Evolutionary conservation across 2,888 invertebrate species (phyloP).

Genomic region (Idaea aversata): DNA sequence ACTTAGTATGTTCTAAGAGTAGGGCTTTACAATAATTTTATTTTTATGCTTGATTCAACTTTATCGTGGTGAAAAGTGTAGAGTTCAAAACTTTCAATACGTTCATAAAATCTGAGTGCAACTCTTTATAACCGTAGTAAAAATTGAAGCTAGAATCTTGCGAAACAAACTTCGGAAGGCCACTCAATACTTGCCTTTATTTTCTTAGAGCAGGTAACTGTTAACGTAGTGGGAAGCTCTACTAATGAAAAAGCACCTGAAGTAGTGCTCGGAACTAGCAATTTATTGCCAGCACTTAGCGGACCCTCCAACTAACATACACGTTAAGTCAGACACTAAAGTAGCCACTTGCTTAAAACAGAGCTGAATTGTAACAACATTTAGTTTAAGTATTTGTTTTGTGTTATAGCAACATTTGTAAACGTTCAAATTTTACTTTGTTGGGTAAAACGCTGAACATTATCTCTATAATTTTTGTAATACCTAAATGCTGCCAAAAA

Average conservation of each 20-base stretch:
- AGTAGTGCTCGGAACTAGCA: slow-evolving; percentile 53
- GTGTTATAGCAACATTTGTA: neutral
- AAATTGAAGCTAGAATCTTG: slow-evolving; percentile 7
- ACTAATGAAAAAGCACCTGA: slow-evolving; percentile 67
- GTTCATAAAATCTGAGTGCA: neutral
- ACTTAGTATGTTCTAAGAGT: no score
- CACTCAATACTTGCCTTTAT: slow-evolving; percentile 20
- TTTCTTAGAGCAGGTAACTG: slow-evolving; percentile 29
- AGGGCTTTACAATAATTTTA: no score
- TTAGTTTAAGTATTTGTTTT: slow-evolving; percentile 6
- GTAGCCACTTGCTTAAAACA: slow-evolving; percentile 29
- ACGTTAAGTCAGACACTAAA: slow-evolving; percentile 39
- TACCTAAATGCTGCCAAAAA: no score
- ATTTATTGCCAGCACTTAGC: slow-evolving; percentile 72
- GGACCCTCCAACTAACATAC: slow-evolving; percentile 50
- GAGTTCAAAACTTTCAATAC: neutral
- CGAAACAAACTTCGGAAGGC: slow-evolving; percentile 7
- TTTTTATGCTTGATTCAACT: no score
- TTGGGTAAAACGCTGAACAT: no score
- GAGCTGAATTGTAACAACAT: slow-evolving; percentile 11
- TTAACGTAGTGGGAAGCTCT: slow-evolving; percentile 45
- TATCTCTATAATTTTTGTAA: no score
- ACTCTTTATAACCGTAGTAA: neutral
- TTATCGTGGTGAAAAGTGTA: neutral
- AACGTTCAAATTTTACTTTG: no score